Conservation (phyloP, 2,888 invertebrate genomes). For the Hartigia nigra region DNA sequence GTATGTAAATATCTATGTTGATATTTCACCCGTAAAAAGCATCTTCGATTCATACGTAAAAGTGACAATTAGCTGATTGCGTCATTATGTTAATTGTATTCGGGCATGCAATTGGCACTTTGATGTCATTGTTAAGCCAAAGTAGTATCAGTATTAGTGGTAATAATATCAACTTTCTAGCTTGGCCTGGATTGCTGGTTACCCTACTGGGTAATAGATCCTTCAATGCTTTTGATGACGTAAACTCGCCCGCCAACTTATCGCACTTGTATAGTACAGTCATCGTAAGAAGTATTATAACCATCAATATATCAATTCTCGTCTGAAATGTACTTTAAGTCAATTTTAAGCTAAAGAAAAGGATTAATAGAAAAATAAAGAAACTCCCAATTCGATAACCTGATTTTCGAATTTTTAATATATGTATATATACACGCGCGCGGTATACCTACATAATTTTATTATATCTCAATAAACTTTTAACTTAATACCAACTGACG, state of each 20-base stretch:
- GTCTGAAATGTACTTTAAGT: background rate
- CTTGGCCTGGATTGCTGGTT: conserved; percentile 33
- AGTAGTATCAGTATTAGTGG: background rate
- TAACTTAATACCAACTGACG: background rate
- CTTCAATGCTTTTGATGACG: conserved; percentile 38
- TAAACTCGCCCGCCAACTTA: background rate
- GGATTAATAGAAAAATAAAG: background rate
- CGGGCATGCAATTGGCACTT: background rate
- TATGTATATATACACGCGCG: background rate
- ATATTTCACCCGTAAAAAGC: background rate
- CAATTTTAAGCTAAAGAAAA: background rate
- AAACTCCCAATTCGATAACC: background rate
- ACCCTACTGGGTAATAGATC: conserved; percentile 36
- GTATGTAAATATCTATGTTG: background rate
- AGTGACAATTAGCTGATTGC: background rate
- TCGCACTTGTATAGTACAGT: background rate
- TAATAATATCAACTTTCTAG: conserved; percentile 41
- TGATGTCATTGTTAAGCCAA: background rate
- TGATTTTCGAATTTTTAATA: background rate
- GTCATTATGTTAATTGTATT: background rate
- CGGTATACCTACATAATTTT: background rate
- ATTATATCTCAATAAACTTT: background rate
- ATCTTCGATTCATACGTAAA: background rate
- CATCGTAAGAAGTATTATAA: background rate
- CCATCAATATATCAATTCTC: background rate